phyloP scores from a whole-genome alignment of 2,888 invertebrate species.

The Antheraea yamamai region DNA sequence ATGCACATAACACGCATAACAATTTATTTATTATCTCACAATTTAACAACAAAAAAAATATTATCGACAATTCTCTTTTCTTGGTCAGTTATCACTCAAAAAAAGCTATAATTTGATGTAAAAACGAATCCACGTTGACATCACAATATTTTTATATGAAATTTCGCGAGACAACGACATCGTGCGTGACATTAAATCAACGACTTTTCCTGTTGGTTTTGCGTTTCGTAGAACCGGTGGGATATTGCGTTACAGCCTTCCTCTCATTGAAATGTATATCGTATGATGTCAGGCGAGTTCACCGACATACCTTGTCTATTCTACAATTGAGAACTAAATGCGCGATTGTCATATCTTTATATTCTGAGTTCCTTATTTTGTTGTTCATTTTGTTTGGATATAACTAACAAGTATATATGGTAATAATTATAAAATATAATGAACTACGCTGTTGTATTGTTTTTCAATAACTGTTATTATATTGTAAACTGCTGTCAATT shows the following conservation, averaged over 20 bases:
- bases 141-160: not conserved
- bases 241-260: constrained; percentile 10
- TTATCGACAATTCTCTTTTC: not conserved
- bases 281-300: not conserved
- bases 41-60: not conserved
- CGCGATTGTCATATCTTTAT: not conserved
- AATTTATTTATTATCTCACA: too few relatives aligned
- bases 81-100: too few relatives aligned
- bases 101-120: not conserved
- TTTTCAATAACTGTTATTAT: too few relatives aligned
- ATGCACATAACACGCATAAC: too few relatives aligned
- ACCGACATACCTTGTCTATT: not conserved
- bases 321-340: not conserved
- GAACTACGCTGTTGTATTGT: too few relatives aligned
- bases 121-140: not conserved
- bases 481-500: too few relatives aligned
- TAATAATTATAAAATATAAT: too few relatives aligned
- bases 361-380: not conserved
- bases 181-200: not conserved
- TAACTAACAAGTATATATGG: not conserved
- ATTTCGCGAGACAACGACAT: not conserved
- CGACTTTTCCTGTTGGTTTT: constrained; percentile 11
- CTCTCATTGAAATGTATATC: constrained; percentile 8
- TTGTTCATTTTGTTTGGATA: not conserved
- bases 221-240: not conserved